Conservation (phyloP, 2,113 vertebrate genomes). For the Alligator mississippiensis region DNA sequence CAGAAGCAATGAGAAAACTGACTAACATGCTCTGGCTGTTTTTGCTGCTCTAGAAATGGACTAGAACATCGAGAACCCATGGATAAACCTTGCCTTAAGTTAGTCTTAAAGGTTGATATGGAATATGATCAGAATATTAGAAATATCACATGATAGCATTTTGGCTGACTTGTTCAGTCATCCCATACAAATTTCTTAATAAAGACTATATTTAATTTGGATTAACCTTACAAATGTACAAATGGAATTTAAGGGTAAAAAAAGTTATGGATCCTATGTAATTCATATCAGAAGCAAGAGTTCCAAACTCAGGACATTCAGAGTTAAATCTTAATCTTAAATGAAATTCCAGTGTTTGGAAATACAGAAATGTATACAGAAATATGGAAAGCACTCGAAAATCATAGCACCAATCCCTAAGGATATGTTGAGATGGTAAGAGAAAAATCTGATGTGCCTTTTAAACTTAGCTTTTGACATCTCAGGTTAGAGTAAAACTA, state of each 20-base stretch:
- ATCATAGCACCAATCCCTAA: neutral
- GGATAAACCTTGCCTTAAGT: too few relatives aligned
- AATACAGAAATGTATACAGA: slow-evolving; percentile 10
- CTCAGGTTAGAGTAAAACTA: too few relatives aligned
- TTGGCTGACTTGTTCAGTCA: neutral
- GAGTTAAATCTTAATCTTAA: slow-evolving; percentile 4
- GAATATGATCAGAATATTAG: neutral
- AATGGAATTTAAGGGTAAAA: neutral
- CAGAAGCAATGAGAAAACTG: neutral
- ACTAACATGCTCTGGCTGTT: neutral
- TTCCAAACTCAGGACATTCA: neutral
- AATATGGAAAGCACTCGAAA: slow-evolving; percentile 5
- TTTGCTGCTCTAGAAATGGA: neutral
- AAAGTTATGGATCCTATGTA: neutral
- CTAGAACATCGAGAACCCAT: neutral
- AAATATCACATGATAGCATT: neutral
- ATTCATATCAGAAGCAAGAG: neutral
- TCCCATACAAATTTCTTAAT: neutral
- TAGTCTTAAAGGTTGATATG: neutral
- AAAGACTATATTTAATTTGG: neutral
- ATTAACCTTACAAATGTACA: neutral
- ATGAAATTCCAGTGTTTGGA: neutral
- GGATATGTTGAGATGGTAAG: neutral
- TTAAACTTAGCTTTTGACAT: neutral
- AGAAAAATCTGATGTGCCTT: neutral